Conservation (phyloP, 2,888 invertebrate species). For the Onchidella celtica region DNA sequence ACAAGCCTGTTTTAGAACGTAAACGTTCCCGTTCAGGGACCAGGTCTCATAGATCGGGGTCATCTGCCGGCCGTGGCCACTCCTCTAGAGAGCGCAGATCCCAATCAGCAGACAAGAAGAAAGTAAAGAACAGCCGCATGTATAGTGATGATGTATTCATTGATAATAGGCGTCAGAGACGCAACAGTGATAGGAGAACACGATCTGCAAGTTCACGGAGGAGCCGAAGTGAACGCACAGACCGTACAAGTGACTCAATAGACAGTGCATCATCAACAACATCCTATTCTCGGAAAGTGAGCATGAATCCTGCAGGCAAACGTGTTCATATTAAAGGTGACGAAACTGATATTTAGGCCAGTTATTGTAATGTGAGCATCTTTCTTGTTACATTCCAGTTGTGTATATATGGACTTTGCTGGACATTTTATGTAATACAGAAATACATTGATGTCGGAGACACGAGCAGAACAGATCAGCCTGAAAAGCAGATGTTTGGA, state of each 20-base stretch:
- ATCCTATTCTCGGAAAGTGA: constrained; percentile 47
- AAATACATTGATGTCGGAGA: too few species aligned
- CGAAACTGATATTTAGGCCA: constrained; percentile 51
- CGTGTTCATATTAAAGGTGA: constrained; percentile 54
- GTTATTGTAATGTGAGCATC: neutral
- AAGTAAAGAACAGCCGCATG: constrained; percentile 43
- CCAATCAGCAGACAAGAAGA: constrained; percentile 38
- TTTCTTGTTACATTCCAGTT: too few species aligned
- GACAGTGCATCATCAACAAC: constrained; percentile 50
- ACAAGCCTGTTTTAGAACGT: constrained; percentile 49
- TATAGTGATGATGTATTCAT: constrained; percentile 48
- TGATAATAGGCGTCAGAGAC: constrained; percentile 26
- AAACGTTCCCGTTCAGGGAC: constrained; percentile 50
- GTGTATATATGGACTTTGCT: too few species aligned
- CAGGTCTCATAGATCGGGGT: constrained; percentile 50
- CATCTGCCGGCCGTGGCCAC: constrained; percentile 25
- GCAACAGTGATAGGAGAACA: constrained; percentile 38
- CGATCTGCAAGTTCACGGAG: constrained; percentile 40
- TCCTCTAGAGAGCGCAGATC: constrained; percentile 20
- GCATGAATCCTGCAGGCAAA: constrained; percentile 51
- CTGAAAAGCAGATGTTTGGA: too few species aligned
- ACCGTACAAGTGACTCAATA: constrained; percentile 49
- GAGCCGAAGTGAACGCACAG: constrained; percentile 38
- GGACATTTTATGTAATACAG: too few species aligned
- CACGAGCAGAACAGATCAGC: too few species aligned